Conservation (phyloP, 2,888 invertebrate genomes). For the Alentia gelatinosa region DNA sequence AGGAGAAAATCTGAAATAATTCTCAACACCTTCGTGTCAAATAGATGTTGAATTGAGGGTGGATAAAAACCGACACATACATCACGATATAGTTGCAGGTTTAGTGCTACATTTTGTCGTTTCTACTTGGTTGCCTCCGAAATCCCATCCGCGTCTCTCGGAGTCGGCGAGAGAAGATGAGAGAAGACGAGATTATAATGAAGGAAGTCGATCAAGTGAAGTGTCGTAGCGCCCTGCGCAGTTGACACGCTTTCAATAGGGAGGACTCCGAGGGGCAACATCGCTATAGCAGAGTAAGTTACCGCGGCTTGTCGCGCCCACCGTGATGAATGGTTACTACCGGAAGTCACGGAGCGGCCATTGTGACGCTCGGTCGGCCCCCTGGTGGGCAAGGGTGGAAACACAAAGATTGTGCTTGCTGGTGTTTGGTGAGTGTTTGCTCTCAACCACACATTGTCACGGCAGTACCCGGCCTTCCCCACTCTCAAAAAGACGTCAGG, state of each 20-base stretch:
- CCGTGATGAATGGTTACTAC: constrained; percentile 38
- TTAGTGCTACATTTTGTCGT: neutral
- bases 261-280: neutral
- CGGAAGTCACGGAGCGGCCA: constrained; percentile 41
- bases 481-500: neutral
- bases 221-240: neutral
- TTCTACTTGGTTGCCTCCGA: neutral
- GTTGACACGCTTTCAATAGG: neutral
- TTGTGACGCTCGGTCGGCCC: constrained; percentile 17
- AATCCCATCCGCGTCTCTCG: constrained; percentile 3
- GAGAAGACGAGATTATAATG: constrained; percentile 7
- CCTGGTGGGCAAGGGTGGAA: neutral
- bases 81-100: neutral
- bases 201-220: constrained; percentile 16
- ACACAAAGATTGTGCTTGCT: constrained; percentile 15
- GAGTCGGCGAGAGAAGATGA: neutral
- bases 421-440: constrained; percentile 23
- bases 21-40: neutral
- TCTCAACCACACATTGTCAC: constrained; percentile 40
- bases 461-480: neutral
- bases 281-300: constrained; percentile 8
- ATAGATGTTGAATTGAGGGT: too few relatives aligned
- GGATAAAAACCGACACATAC: neutral
- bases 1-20: too few relatives aligned
- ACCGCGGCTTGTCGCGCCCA: constrained; percentile 15